These are phyloP conservation scores for Penaeus japonicus DNA, from an alignment of 1,140 invertebrate species.

Conservation along the genomic window DNA sequence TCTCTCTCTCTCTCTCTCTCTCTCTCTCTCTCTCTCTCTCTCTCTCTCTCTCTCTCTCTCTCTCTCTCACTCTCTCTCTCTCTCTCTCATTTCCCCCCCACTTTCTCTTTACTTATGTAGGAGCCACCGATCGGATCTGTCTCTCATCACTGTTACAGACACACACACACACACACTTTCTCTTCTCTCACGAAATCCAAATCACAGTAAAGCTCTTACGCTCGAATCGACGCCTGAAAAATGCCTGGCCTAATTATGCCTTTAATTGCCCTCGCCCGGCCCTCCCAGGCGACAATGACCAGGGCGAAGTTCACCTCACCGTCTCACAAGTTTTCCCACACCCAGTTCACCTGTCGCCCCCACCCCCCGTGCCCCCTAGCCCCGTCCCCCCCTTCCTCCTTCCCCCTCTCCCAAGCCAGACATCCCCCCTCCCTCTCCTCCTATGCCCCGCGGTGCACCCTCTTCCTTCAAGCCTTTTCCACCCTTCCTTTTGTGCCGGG, in stretches of 20 bases:
- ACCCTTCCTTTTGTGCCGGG: conserved; percentile 44
- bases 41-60: too few species aligned
- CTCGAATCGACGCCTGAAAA: too few species aligned
- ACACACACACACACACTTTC: not conserved
- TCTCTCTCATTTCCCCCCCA: too few species aligned
- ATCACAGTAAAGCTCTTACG: too few species aligned
- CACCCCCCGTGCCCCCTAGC: not conserved
- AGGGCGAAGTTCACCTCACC: not conserved
- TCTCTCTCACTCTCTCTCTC: too few species aligned
- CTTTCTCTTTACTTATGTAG: not conserved
- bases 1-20: too few species aligned
- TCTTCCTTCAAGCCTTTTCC: conserved; percentile 56
- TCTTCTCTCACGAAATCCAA: too few species aligned
- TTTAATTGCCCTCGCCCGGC: not conserved
- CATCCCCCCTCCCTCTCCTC: not conserved
- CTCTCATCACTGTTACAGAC: not conserved
- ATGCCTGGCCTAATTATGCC: too few species aligned
- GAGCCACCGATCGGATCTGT: too few species aligned
- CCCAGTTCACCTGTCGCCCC: conserved; percentile 49
- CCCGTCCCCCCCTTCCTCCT: not conserved
- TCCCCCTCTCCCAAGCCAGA: not conserved
- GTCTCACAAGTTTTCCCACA: conserved; percentile 47
- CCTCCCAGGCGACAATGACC: conserved; percentile 10
- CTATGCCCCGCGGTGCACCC: conserved; percentile 40
- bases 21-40: too few species aligned